Percentiles rank a stretch among this genome's conserved stretches.
phyloP scores from a whole-genome alignment of 2,888 invertebrate species.

The Drosophila neotestacea region DNA sequence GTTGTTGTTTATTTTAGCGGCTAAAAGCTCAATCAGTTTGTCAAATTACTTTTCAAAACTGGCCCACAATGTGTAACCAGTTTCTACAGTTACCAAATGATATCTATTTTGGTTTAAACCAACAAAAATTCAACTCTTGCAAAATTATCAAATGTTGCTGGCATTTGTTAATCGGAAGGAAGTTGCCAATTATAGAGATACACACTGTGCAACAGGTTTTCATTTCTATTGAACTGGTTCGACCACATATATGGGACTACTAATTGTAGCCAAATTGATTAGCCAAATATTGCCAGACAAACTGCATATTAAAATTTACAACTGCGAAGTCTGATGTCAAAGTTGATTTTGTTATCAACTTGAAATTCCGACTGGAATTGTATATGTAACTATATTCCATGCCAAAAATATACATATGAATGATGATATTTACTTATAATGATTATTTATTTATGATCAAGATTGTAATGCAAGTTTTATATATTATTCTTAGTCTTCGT shows the following conservation, averaged over 20 bases:
- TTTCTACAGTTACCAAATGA: constrained; percentile 24
- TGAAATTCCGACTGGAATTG: neutral
- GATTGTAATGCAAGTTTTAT: no score
- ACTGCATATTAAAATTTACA: neutral
- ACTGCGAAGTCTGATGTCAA: no score
- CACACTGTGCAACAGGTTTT: constrained; percentile 37
- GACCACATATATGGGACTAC: neutral
- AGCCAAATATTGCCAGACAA: neutral
- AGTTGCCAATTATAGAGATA: constrained; percentile 54
- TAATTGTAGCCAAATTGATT: neutral
- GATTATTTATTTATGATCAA: no score
- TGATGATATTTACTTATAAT: no score
- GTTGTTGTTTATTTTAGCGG: constrained; percentile 3
- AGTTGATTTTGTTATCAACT: neutral
- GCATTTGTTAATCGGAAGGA: constrained; percentile 69
- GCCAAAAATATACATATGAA: no score
- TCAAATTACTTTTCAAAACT: constrained; percentile 45
- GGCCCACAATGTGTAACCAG: constrained; percentile 48
- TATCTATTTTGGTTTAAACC: constrained; percentile 42
- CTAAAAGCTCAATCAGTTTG: constrained; percentile 11
- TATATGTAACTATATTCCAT: no score
- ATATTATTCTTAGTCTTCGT: no score
- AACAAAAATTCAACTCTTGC: constrained; percentile 25
- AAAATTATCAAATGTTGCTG: constrained; percentile 35
- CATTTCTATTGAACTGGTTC: neutral